Conservation (phyloP, 2,888 invertebrate genomes). For the Neoscelio sp. region DNA sequence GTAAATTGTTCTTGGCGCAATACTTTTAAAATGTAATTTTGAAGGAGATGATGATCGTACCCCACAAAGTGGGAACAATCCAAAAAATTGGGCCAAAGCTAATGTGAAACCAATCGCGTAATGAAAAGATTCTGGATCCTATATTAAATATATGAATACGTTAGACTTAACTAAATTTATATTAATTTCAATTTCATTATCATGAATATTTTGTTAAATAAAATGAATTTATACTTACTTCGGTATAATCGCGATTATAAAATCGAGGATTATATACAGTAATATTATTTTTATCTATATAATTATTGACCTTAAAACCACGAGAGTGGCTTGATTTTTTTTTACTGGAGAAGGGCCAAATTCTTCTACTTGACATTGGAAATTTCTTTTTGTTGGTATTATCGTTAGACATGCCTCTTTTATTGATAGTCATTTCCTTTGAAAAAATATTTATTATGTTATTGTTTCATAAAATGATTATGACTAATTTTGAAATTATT, state of each 20-base stretch:
- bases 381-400: conserved; percentile 11
- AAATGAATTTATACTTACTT: conserved; percentile 12
- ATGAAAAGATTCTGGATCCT: conserved; percentile 79
- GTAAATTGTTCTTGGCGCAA: conserved; percentile 73
- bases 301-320: conserved; percentile 15
- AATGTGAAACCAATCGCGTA: conserved; percentile 76
- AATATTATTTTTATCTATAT: conserved; percentile 6
- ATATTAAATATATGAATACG: conserved; percentile 14
- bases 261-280: conserved; percentile 1
- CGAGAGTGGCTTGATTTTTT: conserved; percentile 1
- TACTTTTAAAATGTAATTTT: conserved; percentile 72
- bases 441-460: too few relatives aligned
- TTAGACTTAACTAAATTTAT: background rate
- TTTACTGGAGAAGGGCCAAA: conserved; percentile 30
- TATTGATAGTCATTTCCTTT: conserved; percentile 15
- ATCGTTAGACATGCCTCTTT: conserved; percentile 18
- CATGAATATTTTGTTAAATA: background rate
- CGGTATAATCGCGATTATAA: background rate
- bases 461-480: too few relatives aligned
- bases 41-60: conserved; percentile 71
- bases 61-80: conserved; percentile 77
- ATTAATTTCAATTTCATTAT: background rate
- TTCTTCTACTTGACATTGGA: conserved; percentile 1
- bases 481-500: background rate
- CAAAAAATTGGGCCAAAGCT: conserved; percentile 79